Evolutionary conservation across 1,140 invertebrate species (phyloP), one percentile per base, ranked within the genome.

Genomic region (Caenorhabditis inopinata): DNA sequence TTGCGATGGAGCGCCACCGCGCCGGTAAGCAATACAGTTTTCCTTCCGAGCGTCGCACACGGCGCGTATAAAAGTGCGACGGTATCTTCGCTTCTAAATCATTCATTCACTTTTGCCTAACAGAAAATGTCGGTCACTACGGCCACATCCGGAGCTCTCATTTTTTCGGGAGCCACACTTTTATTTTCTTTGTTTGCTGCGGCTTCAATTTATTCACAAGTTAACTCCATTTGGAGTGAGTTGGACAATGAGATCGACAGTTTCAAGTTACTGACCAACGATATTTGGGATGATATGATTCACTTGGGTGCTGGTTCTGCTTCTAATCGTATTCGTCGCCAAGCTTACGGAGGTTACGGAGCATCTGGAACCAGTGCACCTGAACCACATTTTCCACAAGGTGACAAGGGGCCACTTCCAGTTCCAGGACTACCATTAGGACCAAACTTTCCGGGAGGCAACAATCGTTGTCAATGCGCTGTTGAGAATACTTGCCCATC

Each of bases 261-360:
- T 16, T 83, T 83, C 83, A 83, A 83, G 29, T 27, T 75, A 11
- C 74, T 81, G 18, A 82, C 81, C 7, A 82, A 85, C 21, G 83
- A 80, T 47, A 35, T 84, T 23, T 85, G 84, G 84, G 76, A 58
- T n/a, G 83, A 85, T 46, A 84, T 85, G 83, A 73, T 85, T 16
- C 79, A 76, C 21, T 42, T 85, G 46, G 83, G 84, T 18, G 83
- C 78, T 38, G 82, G 82, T 7, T 53, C 78, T 49, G 35, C 82
- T 48, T 46, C 79, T 1, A 81, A 81, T 49, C 62, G 84, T 49
- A 47, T 78, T 38, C 80, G 84, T 48, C 83, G 84, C 78, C 84
- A 85, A 74, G 42, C 76, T 14, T 84, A 85, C 47, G 81, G 82
- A 78, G 83, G 83, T 23, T 84, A 84, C 47, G 84, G 80, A 35